Evolutionary conservation across 2,113 vertebrate species (phyloP).

Genomic region (Aptenodytes forsteri): DNA sequence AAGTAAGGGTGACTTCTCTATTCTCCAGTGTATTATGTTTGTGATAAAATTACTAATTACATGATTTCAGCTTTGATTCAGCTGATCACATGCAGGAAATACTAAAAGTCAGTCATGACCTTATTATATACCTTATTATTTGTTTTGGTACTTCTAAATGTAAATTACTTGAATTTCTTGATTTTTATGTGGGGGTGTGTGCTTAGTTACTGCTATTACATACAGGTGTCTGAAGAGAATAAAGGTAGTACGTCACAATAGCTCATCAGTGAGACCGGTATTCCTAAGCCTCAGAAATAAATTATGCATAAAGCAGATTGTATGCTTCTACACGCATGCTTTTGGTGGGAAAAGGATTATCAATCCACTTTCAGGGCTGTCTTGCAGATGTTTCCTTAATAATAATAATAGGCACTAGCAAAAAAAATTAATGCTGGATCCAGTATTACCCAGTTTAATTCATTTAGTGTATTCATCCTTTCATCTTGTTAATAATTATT

Average conservation of each 20-base stretch:
- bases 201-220: neutral
- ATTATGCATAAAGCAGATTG: conserved; percentile 1
- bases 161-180: neutral
- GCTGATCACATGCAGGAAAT: neutral
- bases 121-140: neutral
- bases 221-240: neutral
- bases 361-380: neutral
- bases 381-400: neutral
- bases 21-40: neutral
- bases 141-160: neutral
- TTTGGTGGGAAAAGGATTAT: neutral
- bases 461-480: neutral
- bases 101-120: neutral
- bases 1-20: neutral
- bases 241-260: neutral
- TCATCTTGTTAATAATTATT: neutral
- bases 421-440: neutral
- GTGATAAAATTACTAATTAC: neutral
- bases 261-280: neutral
- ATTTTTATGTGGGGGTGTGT: neutral
- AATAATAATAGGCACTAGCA: neutral
- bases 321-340: neutral
- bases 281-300: neutral
- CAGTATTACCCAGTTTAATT: neutral
- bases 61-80: neutral